Conservation (phyloP, 1,140 invertebrate genomes). For the Heliothis virescens region DNA sequence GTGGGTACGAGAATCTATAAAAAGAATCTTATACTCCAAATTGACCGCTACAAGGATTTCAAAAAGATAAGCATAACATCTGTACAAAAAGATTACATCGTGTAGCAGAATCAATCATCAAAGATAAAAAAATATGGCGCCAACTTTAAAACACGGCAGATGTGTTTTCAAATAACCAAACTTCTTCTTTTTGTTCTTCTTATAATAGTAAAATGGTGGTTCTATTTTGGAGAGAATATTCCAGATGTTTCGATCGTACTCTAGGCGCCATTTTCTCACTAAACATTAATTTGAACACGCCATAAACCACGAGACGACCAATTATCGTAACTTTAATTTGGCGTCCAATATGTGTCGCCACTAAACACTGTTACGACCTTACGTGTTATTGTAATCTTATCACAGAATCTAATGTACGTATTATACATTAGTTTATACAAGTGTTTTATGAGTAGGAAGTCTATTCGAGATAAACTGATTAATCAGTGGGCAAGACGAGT, state of each 20-base stretch:
- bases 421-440: conserved; percentile 19
- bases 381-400: conserved; percentile 23
- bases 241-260: background rate
- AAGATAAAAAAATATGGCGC: background rate
- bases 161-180: background rate
- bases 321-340: conserved; percentile 27
- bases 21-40: too few species aligned
- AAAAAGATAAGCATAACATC: background rate
- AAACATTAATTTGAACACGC: conserved; percentile 23
- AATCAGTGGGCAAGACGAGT: background rate
- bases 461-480: conserved; percentile 17
- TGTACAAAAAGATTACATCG: background rate
- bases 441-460: conserved; percentile 39
- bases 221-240: background rate
- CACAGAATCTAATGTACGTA: background rate
- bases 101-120: background rate
- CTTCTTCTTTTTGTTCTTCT: too few species aligned
- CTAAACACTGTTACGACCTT: conserved; percentile 18
- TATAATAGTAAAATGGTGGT: too few species aligned
- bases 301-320: conserved; percentile 5
- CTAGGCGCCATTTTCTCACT: conserved; percentile 7
- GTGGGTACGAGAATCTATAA: too few species aligned
- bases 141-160: background rate
- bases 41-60: background rate
- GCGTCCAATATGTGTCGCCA: conserved; percentile 5